These are phyloP conservation scores for Resseliella maxima DNA, from an alignment of 2,888 invertebrate genomes.

Conservation along the genomic window DNA sequence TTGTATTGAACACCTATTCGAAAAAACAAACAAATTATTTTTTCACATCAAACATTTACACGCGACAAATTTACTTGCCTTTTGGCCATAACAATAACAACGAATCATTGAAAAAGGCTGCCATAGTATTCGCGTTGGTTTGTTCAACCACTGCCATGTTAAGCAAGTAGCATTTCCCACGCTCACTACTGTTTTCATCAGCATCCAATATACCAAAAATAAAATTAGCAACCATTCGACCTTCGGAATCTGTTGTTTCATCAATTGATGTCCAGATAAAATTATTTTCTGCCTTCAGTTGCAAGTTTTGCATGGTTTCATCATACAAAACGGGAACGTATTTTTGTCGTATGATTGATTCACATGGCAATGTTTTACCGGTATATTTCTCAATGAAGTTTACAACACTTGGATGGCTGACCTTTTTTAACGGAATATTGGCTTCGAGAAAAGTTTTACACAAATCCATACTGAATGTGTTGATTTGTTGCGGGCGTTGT, in stretches of 20 bases:
- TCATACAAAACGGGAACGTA: background rate
- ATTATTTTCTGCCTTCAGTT: constrained; percentile 32
- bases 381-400: too few species aligned
- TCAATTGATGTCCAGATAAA: constrained; percentile 55
- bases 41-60: background rate
- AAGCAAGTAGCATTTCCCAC: constrained; percentile 2
- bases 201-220: constrained; percentile 1
- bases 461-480: background rate
- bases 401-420: too few species aligned
- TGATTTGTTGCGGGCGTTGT: background rate
- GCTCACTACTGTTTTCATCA: background rate
- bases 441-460: constrained; percentile 16
- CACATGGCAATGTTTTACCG: background rate
- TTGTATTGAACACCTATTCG: constrained; percentile 1
- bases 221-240: background rate
- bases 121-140: constrained; percentile 14
- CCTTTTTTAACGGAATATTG: background rate
- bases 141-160: background rate
- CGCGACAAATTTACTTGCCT: background rate
- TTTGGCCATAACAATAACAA: background rate
- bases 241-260: constrained; percentile 53
- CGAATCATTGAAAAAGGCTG: background rate
- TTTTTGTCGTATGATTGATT: background rate
- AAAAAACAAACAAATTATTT: background rate
- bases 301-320: background rate